phyloP scores from a whole-genome alignment of 1,140 invertebrate species.

The Drosophila dunni region DNA sequence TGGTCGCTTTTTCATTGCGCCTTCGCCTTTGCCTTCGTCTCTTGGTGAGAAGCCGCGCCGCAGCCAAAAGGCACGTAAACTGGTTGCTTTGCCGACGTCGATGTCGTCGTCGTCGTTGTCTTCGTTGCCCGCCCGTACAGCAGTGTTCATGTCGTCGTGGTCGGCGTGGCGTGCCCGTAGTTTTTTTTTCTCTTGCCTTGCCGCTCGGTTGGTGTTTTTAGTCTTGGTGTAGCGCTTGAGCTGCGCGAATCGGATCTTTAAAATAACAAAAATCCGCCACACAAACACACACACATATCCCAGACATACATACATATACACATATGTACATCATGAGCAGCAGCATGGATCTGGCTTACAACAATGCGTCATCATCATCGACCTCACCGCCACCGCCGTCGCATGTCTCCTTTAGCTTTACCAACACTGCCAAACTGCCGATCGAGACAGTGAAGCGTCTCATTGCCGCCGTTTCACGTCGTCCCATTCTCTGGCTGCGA shows the following conservation, averaged over 20 bases:
- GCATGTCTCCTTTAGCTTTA: conserved; percentile 58
- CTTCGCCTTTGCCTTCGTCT: conserved; percentile 54
- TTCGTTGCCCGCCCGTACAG: conserved; percentile 67
- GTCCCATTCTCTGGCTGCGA: conserved; percentile 70
- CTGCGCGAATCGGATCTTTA: conserved; percentile 66
- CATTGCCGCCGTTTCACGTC: conserved; percentile 71
- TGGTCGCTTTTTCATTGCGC: conserved; percentile 56
- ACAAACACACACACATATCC: background rate
- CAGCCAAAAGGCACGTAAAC: conserved; percentile 81
- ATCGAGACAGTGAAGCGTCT: conserved; percentile 75
- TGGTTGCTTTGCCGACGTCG: conserved; percentile 55
- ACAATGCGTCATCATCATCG: conserved; percentile 72
- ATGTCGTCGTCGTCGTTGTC: conserved; percentile 11
- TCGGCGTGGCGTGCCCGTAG: conserved; percentile 67
- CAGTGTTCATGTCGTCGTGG: conserved; percentile 17
- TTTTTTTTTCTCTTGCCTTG: conserved; percentile 47
- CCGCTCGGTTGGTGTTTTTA: conserved; percentile 43
- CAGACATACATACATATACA: background rate
- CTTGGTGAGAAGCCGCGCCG: conserved; percentile 36
- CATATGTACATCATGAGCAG: conserved; percentile 9
- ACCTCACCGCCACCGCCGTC: conserved; percentile 44
- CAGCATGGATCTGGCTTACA: conserved; percentile 66
- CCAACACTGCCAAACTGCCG: conserved; percentile 76
- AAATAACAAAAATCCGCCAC: conserved; percentile 3
- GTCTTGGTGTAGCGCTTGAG: conserved; percentile 69